Evolutionary conservation across 2,888 invertebrate species (phyloP).

Genomic region (Zele albiditarsus): DNA sequence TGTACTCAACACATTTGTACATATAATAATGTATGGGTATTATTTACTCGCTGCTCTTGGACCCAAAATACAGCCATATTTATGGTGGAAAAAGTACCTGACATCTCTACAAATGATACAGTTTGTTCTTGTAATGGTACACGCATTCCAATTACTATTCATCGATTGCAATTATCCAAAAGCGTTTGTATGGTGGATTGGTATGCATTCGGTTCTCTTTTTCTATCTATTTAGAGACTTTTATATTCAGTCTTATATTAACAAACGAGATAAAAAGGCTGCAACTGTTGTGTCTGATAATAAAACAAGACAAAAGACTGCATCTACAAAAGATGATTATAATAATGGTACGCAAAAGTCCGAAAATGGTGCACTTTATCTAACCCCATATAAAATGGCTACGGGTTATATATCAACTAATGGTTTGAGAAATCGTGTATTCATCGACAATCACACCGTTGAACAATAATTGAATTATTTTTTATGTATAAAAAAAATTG

Average conservation of each 20-base stretch:
- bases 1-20: conserved; percentile 94
- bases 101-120: conserved; percentile 94
- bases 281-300: conserved; percentile 2
- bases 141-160: conserved; percentile 90
- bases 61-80: conserved; percentile 87
- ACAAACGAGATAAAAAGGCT: conserved; percentile 62
- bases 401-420: conserved; percentile 75
- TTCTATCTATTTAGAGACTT: conserved; percentile 94
- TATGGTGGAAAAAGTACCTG: conserved; percentile 97
- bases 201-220: conserved; percentile 93
- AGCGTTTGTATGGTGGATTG: conserved; percentile 93
- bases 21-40: conserved; percentile 95
- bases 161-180: conserved; percentile 92
- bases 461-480: conserved; percentile 32
- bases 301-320: conserved; percentile 37
- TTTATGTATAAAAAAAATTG: neutral
- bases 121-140: conserved; percentile 89
- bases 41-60: conserved; percentile 93
- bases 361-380: conserved; percentile 68
- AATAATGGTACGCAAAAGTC: conserved; percentile 62
- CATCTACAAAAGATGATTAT: conserved; percentile 23
- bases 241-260: conserved; percentile 86
- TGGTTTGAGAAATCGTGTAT: conserved; percentile 74
- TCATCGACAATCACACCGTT: conserved; percentile 67
- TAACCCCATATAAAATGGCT: conserved; percentile 71